Base-by-base conservation (phyloP, 1,140 invertebrate species). In the Drosophila oshimai region DNA sequence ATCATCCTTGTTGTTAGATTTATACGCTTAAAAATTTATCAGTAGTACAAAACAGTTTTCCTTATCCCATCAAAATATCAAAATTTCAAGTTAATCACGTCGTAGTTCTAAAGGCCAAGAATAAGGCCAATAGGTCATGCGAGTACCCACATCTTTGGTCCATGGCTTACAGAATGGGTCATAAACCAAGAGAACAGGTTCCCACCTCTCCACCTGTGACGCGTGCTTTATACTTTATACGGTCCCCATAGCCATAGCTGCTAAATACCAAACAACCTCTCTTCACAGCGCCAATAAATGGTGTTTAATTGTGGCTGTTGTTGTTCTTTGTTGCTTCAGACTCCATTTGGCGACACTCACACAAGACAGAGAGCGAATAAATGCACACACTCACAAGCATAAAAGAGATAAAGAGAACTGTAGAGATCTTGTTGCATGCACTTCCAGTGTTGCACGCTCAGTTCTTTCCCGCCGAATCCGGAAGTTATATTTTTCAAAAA, bases 131-230 rank as follows among this genome's bases (percentile, higher is more conserved):
- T 65, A 18, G 61, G 61, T 65, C 61, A 50, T 6, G 15, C 34
- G 13, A 31, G 61, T 49, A 65, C 61, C 13, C 42, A 9, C 15
- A 13, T 12, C 29, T 12, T 34, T 29, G 34, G n/a, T 26, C 20
- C 28, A 64, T 31, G 33, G 42, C 24, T 26, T 22, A 9, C 18
- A 46, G 34, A 64, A 47, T 60, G 6, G 58, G 58, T 60, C 58
- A 17, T 60, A 58, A 61, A 39, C 24, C 58, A 65, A 37, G 42
- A 47, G 60, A 65, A 65, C 61, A 64, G 42, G 61, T 65, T 49
- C 28, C 61, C 51, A 24, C 15, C 20, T 10, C 28, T n/a, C 15
- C 58, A 65, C 61, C 60, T 65, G 61, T 37, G 60, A 65, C 61
- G 61, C 61, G 61, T 65, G 61, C 57, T 65, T 64, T 15, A 22